Base-by-base conservation (phyloP, 2,888 invertebrate species). In the Serripes groenlandicus region DNA sequence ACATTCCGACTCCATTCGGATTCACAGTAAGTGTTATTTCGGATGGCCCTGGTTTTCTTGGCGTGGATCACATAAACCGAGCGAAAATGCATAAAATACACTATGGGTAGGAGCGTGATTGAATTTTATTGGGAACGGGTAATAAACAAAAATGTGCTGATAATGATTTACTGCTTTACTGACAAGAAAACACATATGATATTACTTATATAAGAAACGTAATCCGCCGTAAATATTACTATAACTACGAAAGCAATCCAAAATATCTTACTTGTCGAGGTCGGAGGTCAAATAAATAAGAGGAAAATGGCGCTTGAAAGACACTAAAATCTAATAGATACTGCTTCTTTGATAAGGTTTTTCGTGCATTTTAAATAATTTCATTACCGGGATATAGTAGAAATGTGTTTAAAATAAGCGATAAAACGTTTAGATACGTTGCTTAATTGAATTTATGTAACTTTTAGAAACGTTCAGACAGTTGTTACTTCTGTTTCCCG, bases 61-160 rank as follows among this genome's bases (percentile, higher is more conserved):
- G n/a, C n/a, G n/a, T n/a, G n/a, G n/a, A n/a, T n/a, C n/a, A n/a
- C n/a, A n/a, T n/a, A n/a, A n/a, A 75, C 62, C 21, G 56, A 66
- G 69, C 52, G 56, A 66, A 75, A 54, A 75, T 60, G 69, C 75
- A 79, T 75, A 79, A 74, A 74, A 60, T 62, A 23, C 56, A 71
- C 35, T 32, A 56, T 28, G 56, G 56, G 56, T 18, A 56, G 71
- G 71, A 54, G 56, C n/a, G 26, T 73, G 72, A 81, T 76, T 81
- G 73, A 49, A 35, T 81, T 81, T 77, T 81, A 76, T 81, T 81
- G 66, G 76, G 74, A 78, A 78, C 37, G 56, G 26, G 52, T 71
- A 70, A 70, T 78, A 75, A 75, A 75, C 52, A 30, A 56, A 71
- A 56, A 73, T 74, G 60, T 60, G 49, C 32, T 68, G 60, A 74